Conservation (phyloP, 1,140 invertebrate species). For the Dermatophagoides farinae region DNA sequence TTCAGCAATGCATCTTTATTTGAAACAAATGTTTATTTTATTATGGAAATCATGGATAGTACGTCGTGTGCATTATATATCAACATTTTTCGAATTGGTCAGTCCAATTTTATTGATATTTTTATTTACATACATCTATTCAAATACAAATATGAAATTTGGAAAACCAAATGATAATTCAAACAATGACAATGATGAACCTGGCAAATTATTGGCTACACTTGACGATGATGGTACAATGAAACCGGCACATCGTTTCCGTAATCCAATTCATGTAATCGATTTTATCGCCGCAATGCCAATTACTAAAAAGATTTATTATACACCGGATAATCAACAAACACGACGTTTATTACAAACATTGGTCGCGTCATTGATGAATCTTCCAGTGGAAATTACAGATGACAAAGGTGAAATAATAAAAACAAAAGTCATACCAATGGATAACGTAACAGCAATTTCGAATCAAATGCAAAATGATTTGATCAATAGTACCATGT, state of each 20-base stretch:
- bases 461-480: neutral
- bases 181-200: neutral
- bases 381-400: too few species aligned
- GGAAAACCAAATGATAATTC: neutral
- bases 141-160: neutral
- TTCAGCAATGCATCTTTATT: neutral
- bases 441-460: too few species aligned
- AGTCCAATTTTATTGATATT: slow-evolving; percentile 16
- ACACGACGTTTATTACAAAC: neutral
- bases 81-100: slow-evolving; percentile 22
- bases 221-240: neutral
- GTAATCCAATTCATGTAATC: neutral
- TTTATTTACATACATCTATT: neutral
- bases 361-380: neutral
- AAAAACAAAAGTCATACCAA: too few species aligned
- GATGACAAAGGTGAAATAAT: too few species aligned
- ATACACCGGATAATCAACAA: neutral
- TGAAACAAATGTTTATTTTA: slow-evolving; percentile 7
- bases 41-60: slow-evolving; percentile 17
- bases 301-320: neutral
- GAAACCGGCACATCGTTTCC: neutral
- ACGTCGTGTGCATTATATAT: slow-evolving; percentile 18
- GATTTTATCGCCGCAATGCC: neutral
- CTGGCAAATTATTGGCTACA: neutral
- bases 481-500: too few species aligned